Percentiles rank a stretch among this genome's conserved stretches.
These are phyloP conservation scores for Eustalomyia histrio DNA, from an alignment of 2,888 invertebrate species.

Conservation along the genomic window DNA sequence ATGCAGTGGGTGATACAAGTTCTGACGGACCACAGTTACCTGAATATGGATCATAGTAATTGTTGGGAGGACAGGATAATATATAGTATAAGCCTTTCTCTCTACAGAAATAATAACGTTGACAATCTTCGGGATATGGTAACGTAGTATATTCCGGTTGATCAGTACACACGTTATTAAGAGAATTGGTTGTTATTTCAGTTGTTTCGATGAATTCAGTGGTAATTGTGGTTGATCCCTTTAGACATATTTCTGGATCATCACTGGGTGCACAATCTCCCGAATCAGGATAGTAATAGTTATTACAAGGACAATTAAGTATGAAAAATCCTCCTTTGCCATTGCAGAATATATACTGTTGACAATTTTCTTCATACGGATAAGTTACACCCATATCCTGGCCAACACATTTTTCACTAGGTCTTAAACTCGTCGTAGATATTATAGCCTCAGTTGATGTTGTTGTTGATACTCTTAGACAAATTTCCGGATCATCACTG, in stretches of 20 bases:
- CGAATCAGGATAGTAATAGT: conserved; percentile 69
- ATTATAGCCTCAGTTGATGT: not conserved
- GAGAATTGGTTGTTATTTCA: too few species aligned
- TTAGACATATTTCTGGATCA: conserved; percentile 51
- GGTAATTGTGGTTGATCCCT: not conserved
- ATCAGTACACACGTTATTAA: too few species aligned
- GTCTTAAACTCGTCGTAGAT: not conserved
- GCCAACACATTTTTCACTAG: conserved; percentile 68
- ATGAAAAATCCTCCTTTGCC: conserved; percentile 62
- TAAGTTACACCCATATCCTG: conserved; percentile 63
- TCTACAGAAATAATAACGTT: too few species aligned
- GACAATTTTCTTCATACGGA: conserved; percentile 67
- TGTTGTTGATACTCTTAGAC: conserved; percentile 4
- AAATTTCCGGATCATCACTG: conserved; percentile 61
- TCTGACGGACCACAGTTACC: too few species aligned
- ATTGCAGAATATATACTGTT: conserved; percentile 69
- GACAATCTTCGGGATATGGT: too few species aligned
- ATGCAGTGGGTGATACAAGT: too few species aligned
- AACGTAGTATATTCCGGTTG: too few species aligned
- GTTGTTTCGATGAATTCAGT: too few species aligned
- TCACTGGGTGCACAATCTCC: conserved; percentile 69
- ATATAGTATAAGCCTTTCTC: too few species aligned
- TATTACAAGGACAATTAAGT: conserved; percentile 68
- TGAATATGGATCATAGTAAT: too few species aligned
- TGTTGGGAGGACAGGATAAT: too few species aligned